A percentile compares a stretch with the other conserved stretches of the same genome.
These are phyloP conservation scores for Allygus modestus DNA, from an alignment of 2,888 invertebrate species.

Conservation along the genomic window DNA sequence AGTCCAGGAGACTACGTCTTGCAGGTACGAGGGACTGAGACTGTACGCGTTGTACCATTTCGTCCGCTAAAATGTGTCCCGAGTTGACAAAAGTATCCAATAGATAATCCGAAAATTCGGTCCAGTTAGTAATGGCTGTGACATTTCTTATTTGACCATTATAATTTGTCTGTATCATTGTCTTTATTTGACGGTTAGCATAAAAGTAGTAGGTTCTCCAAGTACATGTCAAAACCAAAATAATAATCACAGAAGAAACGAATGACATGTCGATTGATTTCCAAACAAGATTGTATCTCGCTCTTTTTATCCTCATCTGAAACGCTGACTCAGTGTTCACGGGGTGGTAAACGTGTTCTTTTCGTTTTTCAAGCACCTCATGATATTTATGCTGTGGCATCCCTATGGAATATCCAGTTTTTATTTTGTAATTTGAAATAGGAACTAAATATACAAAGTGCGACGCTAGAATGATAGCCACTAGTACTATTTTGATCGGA, in stretches of 20 bases:
- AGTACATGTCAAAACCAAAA: not conserved
- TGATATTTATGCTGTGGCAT: not conserved
- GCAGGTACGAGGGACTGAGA: not conserved
- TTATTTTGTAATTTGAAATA: slow-evolving; percentile 21
- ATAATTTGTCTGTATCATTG: not conserved
- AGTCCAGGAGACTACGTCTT: slow-evolving; percentile 5
- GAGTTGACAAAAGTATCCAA: not conserved
- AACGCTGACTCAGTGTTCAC: not conserved
- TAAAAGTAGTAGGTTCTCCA: not conserved
- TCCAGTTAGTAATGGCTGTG: not conserved
- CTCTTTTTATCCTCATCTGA: not conserved
- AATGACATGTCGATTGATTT: not conserved
- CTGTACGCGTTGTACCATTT: not conserved
- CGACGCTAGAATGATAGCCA: not conserved
- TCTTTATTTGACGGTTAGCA: not conserved
- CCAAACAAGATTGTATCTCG: not conserved
- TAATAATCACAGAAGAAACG: not conserved
- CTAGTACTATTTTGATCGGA: not conserved
- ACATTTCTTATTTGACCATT: not conserved
- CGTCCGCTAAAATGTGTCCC: not conserved
- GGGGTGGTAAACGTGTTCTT: not conserved
- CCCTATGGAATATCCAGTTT: not conserved
- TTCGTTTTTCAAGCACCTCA: not conserved
- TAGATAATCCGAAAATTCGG: not conserved
- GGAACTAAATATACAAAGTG: slow-evolving; percentile 5